phyloP scores from a whole-genome alignment of 2,797 vertebrate species.

The Galago senegalensis region DNA sequence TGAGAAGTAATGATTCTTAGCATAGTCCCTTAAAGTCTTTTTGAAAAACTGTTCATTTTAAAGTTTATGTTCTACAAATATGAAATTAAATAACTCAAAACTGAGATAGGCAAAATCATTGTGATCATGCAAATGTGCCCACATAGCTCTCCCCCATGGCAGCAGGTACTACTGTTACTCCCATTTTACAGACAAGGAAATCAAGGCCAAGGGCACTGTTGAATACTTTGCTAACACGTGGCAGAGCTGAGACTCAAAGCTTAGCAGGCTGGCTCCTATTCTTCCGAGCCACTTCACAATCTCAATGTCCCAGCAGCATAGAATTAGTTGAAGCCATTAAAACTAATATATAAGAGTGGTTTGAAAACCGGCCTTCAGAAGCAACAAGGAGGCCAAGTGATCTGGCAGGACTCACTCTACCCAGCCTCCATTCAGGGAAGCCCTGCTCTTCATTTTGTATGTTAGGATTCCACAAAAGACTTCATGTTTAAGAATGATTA shows the following conservation, averaged over 20 bases:
- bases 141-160: too few relatives aligned
- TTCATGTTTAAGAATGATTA: background rate
- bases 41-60: background rate
- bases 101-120: background rate
- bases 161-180: too few relatives aligned
- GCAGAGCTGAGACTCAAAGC: background rate
- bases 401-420: background rate
- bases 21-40: background rate
- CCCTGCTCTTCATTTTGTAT: background rate
- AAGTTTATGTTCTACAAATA: constrained; percentile 8
- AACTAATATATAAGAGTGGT: background rate
- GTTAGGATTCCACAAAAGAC: background rate
- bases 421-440: background rate
- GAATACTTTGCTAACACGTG: background rate
- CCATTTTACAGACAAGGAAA: background rate
- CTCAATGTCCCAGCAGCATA: background rate
- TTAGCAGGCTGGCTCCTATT: background rate
- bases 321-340: background rate
- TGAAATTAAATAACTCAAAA: constrained; percentile 16
- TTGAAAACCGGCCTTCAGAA: background rate
- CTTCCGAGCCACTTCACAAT: background rate
- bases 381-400: background rate
- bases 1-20: background rate
- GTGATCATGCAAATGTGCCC: too few relatives aligned
- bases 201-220: background rate